A percentile compares a stretch with the other conserved stretches of the same genome.
phyloP scores from a whole-genome alignment of 2,888 invertebrate species.

The Seira ritae region DNA sequence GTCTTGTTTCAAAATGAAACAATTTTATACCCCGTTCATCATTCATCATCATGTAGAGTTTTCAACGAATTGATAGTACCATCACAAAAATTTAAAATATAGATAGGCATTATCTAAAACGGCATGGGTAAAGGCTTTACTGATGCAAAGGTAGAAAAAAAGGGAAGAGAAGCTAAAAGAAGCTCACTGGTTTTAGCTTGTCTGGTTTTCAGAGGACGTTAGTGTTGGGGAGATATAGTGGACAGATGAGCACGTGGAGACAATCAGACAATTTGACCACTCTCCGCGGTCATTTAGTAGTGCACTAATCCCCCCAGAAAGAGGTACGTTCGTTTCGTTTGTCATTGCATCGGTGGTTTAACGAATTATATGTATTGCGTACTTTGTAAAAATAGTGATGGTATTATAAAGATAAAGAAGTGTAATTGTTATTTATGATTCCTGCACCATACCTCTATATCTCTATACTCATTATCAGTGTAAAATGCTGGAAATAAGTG shows the following conservation, averaged over 20 bases:
- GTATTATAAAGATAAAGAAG: slow-evolving; percentile 1
- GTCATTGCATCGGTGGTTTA: slow-evolving; percentile 58
- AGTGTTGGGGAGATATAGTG: slow-evolving; percentile 73
- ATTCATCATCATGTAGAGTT: slow-evolving; percentile 13
- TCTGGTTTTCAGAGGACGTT: slow-evolving; percentile 52
- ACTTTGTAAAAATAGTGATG: slow-evolving; percentile 29
- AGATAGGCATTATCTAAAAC: slow-evolving; percentile 13
- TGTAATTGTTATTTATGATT: not conserved
- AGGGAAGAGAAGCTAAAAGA: slow-evolving; percentile 30
- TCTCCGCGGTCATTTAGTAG: slow-evolving; percentile 75
- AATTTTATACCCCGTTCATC: not conserved
- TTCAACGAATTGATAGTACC: not conserved
- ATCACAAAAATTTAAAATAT: not conserved
- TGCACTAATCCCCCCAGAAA: slow-evolving; percentile 73
- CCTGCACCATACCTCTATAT: not conserved
- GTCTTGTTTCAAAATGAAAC: not conserved
- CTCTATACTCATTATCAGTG: no score
- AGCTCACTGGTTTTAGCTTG: slow-evolving; percentile 32
- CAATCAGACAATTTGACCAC: slow-evolving; percentile 74
- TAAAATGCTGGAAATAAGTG: no score
- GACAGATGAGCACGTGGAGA: slow-evolving; percentile 74
- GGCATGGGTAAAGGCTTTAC: slow-evolving; percentile 52
- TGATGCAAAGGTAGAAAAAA: slow-evolving; percentile 31
- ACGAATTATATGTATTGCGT: slow-evolving; percentile 8
- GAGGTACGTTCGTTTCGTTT: slow-evolving; percentile 48